Evolutionary conservation across 2,888 invertebrate genomes (phyloP).

Genomic region (Parelbella ahira): DNA sequence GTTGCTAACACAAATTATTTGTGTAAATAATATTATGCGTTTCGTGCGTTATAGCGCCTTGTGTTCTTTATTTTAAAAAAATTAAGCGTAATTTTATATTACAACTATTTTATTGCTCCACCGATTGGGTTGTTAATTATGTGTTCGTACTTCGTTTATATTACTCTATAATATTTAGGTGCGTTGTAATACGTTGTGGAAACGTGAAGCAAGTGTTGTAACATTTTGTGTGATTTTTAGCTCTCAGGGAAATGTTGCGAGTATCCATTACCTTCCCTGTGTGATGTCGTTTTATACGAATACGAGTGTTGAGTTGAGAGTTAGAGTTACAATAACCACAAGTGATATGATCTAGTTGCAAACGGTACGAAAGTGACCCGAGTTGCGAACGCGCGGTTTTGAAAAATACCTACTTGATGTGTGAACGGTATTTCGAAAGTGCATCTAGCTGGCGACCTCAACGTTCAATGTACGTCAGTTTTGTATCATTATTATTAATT

Average conservation of each 20-base stretch:
- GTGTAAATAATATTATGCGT: conserved; percentile 48
- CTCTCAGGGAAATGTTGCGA: conserved; percentile 60
- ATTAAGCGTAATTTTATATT: conserved; percentile 32
- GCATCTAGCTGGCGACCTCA: conserved; percentile 33
- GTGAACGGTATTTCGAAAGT: conserved; percentile 38
- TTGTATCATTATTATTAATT: conserved; percentile 24
- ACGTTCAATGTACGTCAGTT: conserved; percentile 26
- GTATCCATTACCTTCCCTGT: conserved; percentile 72
- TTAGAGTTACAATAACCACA: conserved; percentile 75
- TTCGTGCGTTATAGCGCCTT: conserved; percentile 40
- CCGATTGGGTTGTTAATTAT: conserved; percentile 12
- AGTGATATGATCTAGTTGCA: conserved; percentile 67
- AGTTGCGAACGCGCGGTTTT: conserved; percentile 69
- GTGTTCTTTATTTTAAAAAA: conserved; percentile 44
- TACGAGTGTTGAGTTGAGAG: conserved; percentile 67
- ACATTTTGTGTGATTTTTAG: conserved; percentile 58
- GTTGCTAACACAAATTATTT: conserved; percentile 46
- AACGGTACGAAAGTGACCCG: conserved; percentile 72
- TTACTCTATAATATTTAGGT: conserved; percentile 38
- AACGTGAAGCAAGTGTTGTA: conserved; percentile 40
- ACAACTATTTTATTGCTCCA: conserved; percentile 7
- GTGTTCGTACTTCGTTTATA: too few species aligned
- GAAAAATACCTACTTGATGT: conserved; percentile 50
- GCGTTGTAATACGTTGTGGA: too few species aligned
- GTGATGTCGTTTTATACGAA: conserved; percentile 53